Evolutionary conservation across 2,113 vertebrate species (phyloP).

Genomic region (human (Homo sapiens)): DNA sequence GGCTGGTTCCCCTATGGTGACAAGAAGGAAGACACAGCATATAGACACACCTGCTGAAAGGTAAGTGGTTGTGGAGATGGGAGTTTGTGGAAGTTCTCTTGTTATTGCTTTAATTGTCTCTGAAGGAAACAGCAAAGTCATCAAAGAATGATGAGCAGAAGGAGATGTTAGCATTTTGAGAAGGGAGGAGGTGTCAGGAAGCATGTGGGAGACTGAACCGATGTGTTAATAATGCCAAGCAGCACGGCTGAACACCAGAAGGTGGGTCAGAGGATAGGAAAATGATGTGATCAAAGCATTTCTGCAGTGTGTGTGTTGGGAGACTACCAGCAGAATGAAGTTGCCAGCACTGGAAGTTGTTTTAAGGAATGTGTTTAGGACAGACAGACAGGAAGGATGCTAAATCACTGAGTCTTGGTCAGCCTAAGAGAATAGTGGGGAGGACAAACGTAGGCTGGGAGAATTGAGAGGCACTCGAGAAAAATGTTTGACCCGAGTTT

Average conservation of each 20-base stretch:
- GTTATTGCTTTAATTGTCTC: not conserved
- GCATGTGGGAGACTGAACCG: fast-evolving
- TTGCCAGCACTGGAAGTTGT: not conserved
- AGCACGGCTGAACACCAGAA: not conserved
- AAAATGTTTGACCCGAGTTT: not conserved
- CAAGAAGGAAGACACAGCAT: not conserved
- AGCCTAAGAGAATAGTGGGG: not conserved
- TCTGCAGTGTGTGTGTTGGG: not conserved
- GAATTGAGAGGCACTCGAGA: not conserved
- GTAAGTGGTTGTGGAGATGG: not conserved
- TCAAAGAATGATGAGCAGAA: not conserved
- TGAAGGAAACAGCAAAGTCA: not conserved
- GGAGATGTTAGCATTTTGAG: not conserved
- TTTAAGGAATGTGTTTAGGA: not conserved
- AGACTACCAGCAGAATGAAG: not conserved
- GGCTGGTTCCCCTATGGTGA: fast-evolving
- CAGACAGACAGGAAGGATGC: not conserved
- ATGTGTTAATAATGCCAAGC: not conserved
- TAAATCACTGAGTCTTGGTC: not conserved
- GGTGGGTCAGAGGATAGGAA: not conserved
- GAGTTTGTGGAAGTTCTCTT: not conserved
- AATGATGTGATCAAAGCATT: not conserved
- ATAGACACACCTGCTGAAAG: not conserved
- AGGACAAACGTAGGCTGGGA: not conserved
- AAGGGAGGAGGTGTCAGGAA: not conserved